A percentile compares a stretch with the other conserved stretches of the same genome.
These are phyloP conservation scores for Gallirallus australis DNA, from an alignment of 2,797 vertebrate genomes.

Conservation along the genomic window DNA sequence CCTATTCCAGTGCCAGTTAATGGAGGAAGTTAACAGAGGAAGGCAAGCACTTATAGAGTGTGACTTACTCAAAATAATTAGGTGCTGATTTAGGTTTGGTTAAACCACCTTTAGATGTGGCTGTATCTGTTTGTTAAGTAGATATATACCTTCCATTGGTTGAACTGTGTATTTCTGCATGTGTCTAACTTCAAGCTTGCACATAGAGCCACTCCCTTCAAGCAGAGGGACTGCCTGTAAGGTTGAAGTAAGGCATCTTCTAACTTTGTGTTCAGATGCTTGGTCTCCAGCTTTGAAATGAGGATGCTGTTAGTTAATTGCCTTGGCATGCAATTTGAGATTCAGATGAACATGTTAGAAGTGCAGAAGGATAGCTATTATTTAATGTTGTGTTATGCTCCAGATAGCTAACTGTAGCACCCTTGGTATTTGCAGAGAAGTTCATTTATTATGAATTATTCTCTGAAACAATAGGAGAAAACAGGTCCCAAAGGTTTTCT, in stretches of 20 bases:
- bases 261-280: background rate
- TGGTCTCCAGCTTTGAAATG: background rate
- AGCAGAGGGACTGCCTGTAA: background rate
- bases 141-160: background rate
- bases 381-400: background rate
- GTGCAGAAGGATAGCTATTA: background rate
- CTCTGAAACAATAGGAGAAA: background rate
- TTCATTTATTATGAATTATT: slow-evolving; percentile 24
- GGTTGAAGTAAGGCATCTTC: background rate
- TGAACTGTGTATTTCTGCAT: background rate
- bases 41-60: background rate
- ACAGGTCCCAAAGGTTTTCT: background rate
- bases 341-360: background rate
- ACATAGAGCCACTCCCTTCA: background rate
- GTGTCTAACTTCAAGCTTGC: background rate
- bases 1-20: too few relatives aligned
- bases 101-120: background rate
- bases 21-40: background rate
- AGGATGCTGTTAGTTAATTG: background rate
- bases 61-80: background rate
- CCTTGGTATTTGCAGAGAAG: background rate
- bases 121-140: background rate
- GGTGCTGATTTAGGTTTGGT: background rate
- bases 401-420: background rate
- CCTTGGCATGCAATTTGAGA: background rate